Conservation (phyloP, 2,888 invertebrate species). For the Drosophila algonquin region DNA sequence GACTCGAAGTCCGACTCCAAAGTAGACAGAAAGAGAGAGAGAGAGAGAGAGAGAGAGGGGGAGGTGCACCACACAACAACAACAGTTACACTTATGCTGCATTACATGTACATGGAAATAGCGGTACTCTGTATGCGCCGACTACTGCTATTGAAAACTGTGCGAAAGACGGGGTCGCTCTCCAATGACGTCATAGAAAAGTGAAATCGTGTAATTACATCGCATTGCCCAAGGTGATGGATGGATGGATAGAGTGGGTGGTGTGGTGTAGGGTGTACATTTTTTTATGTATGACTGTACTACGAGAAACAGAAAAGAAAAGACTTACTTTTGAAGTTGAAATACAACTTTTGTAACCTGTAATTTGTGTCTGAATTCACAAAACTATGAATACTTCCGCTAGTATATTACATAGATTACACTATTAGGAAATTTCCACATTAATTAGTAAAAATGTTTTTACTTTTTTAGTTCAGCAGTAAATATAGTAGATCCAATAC, state of each 20-base stretch:
- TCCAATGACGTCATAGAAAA: constrained; percentile 68
- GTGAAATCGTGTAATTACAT: constrained; percentile 63
- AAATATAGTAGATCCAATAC: too few relatives aligned
- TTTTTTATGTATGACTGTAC: background rate
- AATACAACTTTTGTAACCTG: background rate
- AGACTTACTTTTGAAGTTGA: background rate
- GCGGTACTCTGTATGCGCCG: background rate
- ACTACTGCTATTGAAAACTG: constrained; percentile 5
- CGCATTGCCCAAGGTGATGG: background rate
- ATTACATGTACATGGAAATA: background rate
- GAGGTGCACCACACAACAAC: background rate
- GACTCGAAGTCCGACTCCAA: background rate
- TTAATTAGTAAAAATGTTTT: too few relatives aligned
- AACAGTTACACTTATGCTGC: background rate
- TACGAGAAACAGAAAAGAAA: background rate
- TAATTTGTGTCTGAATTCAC: background rate
- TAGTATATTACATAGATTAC: background rate
- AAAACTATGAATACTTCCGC: background rate
- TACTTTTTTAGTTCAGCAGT: too few relatives aligned
- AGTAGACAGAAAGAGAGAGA: background rate
- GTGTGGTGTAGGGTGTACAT: background rate
- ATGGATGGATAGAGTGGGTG: background rate
- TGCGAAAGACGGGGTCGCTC: constrained; percentile 43
- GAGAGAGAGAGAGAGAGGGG: background rate
- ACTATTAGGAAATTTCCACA: background rate